phyloP scores from a whole-genome alignment of 2,797 vertebrate genomes.

The Kryptolebias ocellatus region DNA sequence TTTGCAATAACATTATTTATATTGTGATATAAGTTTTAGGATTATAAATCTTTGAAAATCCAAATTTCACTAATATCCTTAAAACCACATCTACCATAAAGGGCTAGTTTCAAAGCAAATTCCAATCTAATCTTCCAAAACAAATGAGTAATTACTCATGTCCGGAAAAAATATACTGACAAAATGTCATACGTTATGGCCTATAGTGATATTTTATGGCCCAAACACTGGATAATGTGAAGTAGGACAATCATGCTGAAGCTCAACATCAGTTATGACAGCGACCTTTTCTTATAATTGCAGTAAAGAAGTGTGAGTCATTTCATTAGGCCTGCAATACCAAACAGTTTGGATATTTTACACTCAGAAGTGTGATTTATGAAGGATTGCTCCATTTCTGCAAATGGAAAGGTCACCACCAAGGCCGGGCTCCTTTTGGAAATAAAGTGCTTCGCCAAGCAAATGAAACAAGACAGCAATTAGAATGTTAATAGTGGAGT shows the following conservation, averaged over 20 bases:
- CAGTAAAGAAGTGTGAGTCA: conserved; percentile 63
- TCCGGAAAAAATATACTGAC: conserved; percentile 11
- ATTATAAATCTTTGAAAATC: no score
- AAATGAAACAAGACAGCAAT: conserved; percentile 68
- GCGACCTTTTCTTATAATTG: conserved; percentile 77
- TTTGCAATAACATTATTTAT: no score
- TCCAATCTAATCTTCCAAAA: conserved; percentile 43
- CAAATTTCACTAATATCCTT: conserved; percentile 59
- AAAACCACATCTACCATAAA: conserved; percentile 66
- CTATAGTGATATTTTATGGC: conserved; percentile 50
- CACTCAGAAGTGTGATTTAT: conserved; percentile 62
- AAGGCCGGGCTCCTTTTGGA: conserved; percentile 35
- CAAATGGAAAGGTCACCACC: conserved; percentile 67
- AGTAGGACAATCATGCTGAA: conserved; percentile 61
- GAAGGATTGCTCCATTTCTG: conserved; percentile 67
- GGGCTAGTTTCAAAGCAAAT: conserved; percentile 61
- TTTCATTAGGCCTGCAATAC: conserved; percentile 72
- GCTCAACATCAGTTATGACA: conserved; percentile 70
- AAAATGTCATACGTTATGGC: conserved; percentile 53
- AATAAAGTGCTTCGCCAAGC: conserved; percentile 56
- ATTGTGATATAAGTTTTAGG: no score
- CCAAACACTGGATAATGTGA: conserved; percentile 56
- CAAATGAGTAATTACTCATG: conserved; percentile 49
- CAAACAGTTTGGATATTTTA: conserved; percentile 74
- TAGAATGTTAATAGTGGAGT: conserved; percentile 60